phyloP scores from a whole-genome alignment of 2,888 invertebrate genomes.

The Cetonia aurata region DNA sequence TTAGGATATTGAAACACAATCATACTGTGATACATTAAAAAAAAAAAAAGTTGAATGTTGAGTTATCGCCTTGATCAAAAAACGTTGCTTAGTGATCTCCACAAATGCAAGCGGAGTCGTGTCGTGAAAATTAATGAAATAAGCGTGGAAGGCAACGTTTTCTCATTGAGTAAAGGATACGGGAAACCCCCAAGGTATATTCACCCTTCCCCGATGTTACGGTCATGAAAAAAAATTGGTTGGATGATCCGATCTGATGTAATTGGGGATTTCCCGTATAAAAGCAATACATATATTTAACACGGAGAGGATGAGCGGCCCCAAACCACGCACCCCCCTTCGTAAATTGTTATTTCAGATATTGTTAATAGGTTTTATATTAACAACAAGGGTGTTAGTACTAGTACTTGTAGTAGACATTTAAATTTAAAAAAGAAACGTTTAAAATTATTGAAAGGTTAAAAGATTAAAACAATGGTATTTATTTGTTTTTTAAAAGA shows the following conservation, averaged over 20 bases:
- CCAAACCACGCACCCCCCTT: constrained; percentile 53
- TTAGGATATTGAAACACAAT: constrained; percentile 66
- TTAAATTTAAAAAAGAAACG: constrained; percentile 43
- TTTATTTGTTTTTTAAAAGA: constrained; percentile 46
- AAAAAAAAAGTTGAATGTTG: constrained; percentile 74
- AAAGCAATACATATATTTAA: constrained; percentile 49
- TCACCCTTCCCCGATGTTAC: background rate
- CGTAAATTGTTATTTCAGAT: constrained; percentile 60
- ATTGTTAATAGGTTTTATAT: constrained; percentile 63
- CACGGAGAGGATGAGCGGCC: constrained; percentile 25
- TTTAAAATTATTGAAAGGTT: constrained; percentile 23
- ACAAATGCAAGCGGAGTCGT: constrained; percentile 6
- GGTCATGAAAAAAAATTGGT: too few relatives aligned
- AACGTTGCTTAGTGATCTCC: constrained; percentile 49
- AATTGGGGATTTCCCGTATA: constrained; percentile 8
- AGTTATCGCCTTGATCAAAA: constrained; percentile 65
- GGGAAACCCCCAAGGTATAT: constrained; percentile 6
- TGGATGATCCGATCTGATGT: too few relatives aligned
- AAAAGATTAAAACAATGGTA: constrained; percentile 37
- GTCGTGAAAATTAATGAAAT: background rate
- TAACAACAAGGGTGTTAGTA: constrained; percentile 55
- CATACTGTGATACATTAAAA: constrained; percentile 75
- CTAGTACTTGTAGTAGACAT: constrained; percentile 55
- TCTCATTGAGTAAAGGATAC: constrained; percentile 39
- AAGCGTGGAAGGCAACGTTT: constrained; percentile 42